Percentiles rank a stretch among this genome's conserved stretches.
phyloP scores from a whole-genome alignment of 2,888 invertebrate genomes.

The Eurytoma adleriae region DNA sequence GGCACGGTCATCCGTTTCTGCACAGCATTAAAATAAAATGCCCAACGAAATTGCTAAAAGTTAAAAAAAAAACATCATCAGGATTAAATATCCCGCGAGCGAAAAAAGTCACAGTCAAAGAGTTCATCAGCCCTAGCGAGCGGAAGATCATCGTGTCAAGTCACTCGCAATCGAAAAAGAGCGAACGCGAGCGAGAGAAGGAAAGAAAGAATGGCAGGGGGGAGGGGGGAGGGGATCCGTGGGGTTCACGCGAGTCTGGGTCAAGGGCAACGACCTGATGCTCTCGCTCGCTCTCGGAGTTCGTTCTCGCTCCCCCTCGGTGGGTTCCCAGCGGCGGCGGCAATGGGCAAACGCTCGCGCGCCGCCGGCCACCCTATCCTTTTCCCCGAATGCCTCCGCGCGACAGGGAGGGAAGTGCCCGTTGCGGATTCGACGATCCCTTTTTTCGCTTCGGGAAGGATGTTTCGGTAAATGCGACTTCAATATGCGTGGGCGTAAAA shows the following conservation, averaged over 20 bases:
- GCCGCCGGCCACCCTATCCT: slow-evolving; percentile 15
- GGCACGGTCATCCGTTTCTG: too few relatives aligned
- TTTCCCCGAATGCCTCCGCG: slow-evolving; percentile 19
- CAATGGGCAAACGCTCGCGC: slow-evolving; percentile 15
- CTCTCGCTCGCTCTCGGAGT: slow-evolving; percentile 50
- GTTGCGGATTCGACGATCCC: too few relatives aligned
- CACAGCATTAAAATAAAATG: too few relatives aligned
- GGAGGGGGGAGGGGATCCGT: slow-evolving; percentile 36
- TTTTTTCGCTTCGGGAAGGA: too few relatives aligned
- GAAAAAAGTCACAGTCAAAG: background rate
- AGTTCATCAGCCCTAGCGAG: background rate
- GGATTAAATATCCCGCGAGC: too few relatives aligned
- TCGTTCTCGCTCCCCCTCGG: background rate
- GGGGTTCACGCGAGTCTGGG: slow-evolving; percentile 66
- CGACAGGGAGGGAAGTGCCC: too few relatives aligned
- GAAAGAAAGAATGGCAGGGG: slow-evolving; percentile 25
- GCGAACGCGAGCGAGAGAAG: background rate
- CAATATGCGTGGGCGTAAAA: too few relatives aligned
- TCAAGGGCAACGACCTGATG: slow-evolving; percentile 73
- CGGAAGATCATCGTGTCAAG: background rate
- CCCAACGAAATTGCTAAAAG: too few relatives aligned
- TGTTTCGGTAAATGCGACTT: background rate
- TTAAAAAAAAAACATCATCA: too few relatives aligned
- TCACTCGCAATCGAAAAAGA: slow-evolving; percentile 9
- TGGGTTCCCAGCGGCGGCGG: slow-evolving; percentile 1